Conservation (phyloP, 2,113 vertebrate genomes). For the Empidonax alnorum region DNA sequence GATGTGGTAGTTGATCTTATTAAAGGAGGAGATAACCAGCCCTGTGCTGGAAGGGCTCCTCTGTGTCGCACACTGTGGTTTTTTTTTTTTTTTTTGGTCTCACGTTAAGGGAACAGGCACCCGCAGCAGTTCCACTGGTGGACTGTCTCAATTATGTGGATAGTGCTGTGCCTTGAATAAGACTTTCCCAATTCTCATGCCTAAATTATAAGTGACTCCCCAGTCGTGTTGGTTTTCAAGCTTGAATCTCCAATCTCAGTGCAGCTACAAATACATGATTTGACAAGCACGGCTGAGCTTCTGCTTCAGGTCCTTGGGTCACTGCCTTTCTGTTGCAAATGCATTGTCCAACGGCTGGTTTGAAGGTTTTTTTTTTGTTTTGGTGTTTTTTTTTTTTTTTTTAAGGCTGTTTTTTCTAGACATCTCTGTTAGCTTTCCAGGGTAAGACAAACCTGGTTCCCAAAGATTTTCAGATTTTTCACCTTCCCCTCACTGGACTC, state of each 20-base stretch:
- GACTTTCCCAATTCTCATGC: not conserved
- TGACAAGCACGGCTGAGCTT: constrained; percentile 34
- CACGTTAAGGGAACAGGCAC: rapidly evolving
- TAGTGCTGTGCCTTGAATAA: not conserved
- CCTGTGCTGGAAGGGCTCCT: not conserved
- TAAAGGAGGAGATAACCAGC: not conserved
- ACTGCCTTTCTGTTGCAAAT: not conserved
- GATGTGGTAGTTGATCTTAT: not conserved
- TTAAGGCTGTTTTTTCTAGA: not conserved
- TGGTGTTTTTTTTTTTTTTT: no score
- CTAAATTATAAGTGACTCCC: not conserved
- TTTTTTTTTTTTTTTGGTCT: not conserved
- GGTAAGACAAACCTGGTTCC: not conserved
- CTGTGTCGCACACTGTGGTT: not conserved
- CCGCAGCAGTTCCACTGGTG: not conserved
- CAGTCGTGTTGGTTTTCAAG: not conserved
- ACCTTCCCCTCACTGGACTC: not conserved
- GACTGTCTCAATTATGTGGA: not conserved
- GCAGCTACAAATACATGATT: not conserved
- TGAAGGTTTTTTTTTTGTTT: not conserved
- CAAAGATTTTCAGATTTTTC: not conserved
- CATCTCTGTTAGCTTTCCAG: not conserved
- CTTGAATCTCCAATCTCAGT: not conserved
- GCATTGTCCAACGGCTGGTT: not conserved
- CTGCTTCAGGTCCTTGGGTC: constrained; percentile 15